Evolutionary conservation across 2,888 invertebrate genomes (phyloP), one percentile per base, ranked within the genome.

Genomic region (Drosophila emarginata): DNA sequence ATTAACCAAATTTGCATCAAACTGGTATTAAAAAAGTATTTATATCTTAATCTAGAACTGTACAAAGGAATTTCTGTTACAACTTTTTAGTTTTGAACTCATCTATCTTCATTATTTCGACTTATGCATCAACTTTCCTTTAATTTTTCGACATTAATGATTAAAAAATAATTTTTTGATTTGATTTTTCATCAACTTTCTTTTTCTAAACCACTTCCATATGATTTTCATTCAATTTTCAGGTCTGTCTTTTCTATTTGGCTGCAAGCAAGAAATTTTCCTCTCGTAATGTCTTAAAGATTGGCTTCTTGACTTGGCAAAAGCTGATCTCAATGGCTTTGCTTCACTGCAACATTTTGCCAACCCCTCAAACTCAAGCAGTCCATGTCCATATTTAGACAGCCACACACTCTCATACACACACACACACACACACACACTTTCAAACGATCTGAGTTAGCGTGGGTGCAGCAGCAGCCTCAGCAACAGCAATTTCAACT

Each of bases 361-460:
- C 69, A 63, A 54, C 69, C 70, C 69, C 70, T 70, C 59, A 61
- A 69, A 70, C 50, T 63, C 63, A 26, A 58, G 69, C 69, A 72
- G 78, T 78, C 76, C 76, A 80, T 80, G 78, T 67, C 71, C 76
- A 74, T 80, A 76, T 70, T 73, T 73, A 67, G 72, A 67, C 67
- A 69, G 18, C 23, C 65, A 32, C 50, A 54, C 40, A 62, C 40
- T 58, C 58, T 15, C 40, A 15, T 21, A 21, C 45, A 45, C 12
- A 45, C 45, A 45, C 45, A 51, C 54, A 40, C 67, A 66, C 67
- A 68, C 21, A 36, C 40, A 52, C 37, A 21, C 50, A 52, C 52
- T 52, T 58, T 58, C 51, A 39, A 39, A 39, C 39, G 57, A 39
- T 39, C 40, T 26, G 64, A 58, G 56, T 58, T 45, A 64, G 72